A percentile compares a stretch with the other conserved stretches of the same genome.
phyloP scores from a whole-genome alignment of 2,797 vertebrate species.

The Capromys pilorides region DNA sequence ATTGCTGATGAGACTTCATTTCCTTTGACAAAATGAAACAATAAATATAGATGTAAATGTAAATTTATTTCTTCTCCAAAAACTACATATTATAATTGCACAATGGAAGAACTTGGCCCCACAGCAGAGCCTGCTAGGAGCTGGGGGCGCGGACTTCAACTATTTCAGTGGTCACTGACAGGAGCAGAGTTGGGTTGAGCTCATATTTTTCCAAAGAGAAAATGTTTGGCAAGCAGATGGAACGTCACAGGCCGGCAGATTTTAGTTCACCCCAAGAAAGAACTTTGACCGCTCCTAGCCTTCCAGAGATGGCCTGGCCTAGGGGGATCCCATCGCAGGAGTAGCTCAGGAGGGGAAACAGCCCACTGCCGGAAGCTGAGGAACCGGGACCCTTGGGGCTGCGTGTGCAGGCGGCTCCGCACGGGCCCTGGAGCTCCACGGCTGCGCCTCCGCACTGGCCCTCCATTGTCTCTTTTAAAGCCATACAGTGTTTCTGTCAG shows the following conservation, averaged over 20 bases:
- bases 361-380: neutral
- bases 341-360: neutral
- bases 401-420: neutral
- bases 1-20: conserved; percentile 43
- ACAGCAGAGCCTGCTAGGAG: neutral
- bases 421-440: neutral
- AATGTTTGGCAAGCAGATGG: neutral
- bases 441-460: neutral
- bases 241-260: conserved; percentile 32
- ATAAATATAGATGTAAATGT: conserved; percentile 40
- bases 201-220: conserved; percentile 60
- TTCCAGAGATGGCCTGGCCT: neutral
- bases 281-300: neutral
- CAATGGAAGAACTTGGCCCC: conserved; percentile 13
- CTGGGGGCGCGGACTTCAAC: conserved; percentile 10
- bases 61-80: conserved; percentile 33
- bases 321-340: neutral
- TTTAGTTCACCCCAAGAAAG: conserved; percentile 48
- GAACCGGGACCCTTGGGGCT: neutral
- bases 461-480: neutral
- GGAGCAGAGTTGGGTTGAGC: conserved; percentile 20
- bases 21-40: conserved; percentile 59
- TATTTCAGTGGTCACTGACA: conserved; percentile 48
- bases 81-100: conserved; percentile 7
- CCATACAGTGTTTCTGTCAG: neutral